Evolutionary conservation across 2,888 invertebrate species (phyloP).

Genomic region (Hipparchia semele): DNA sequence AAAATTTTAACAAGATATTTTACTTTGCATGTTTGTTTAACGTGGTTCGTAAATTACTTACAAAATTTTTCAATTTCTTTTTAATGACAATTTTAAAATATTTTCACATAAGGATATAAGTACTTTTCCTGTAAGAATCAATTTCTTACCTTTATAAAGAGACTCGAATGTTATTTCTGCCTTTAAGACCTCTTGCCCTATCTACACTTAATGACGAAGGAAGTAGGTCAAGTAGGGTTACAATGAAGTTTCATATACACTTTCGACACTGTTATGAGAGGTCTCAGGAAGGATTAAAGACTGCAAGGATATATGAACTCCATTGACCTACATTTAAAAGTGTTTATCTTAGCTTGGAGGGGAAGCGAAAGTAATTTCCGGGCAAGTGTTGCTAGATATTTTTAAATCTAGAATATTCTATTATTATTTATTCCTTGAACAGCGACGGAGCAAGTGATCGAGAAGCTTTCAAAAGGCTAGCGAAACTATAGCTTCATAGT

Average conservation of each 20-base stretch:
- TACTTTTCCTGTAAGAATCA: too few relatives aligned
- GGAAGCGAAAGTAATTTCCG: constrained; percentile 1
- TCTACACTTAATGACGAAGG: not conserved
- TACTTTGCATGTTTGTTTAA: not conserved
- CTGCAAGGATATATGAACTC: constrained; percentile 3
- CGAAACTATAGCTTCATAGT: not conserved
- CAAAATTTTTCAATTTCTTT: not conserved
- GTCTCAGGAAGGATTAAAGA: constrained; percentile 3
- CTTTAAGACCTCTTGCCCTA: too few relatives aligned
- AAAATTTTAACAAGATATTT: constrained; percentile 6
- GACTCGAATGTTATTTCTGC: too few relatives aligned
- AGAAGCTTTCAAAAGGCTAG: too few relatives aligned
- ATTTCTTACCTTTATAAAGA: too few relatives aligned
- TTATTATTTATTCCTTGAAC: not conserved
- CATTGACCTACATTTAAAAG: constrained; percentile 6
- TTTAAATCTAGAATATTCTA: constrained; percentile 1
- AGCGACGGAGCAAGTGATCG: not conserved
- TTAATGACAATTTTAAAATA: not conserved
- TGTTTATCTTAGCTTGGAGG: constrained; percentile 8
- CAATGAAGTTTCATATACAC: constrained; percentile 7
- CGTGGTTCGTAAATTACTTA: not conserved
- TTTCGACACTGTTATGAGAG: not conserved
- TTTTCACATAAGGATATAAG: too few relatives aligned
- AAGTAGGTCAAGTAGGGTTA: not conserved
- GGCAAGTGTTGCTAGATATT: not conserved